Percentiles rank a stretch among this genome's conserved stretches.
phyloP scores from a whole-genome alignment of 1,140 invertebrate species.

The Colletes latitarsis region DNA sequence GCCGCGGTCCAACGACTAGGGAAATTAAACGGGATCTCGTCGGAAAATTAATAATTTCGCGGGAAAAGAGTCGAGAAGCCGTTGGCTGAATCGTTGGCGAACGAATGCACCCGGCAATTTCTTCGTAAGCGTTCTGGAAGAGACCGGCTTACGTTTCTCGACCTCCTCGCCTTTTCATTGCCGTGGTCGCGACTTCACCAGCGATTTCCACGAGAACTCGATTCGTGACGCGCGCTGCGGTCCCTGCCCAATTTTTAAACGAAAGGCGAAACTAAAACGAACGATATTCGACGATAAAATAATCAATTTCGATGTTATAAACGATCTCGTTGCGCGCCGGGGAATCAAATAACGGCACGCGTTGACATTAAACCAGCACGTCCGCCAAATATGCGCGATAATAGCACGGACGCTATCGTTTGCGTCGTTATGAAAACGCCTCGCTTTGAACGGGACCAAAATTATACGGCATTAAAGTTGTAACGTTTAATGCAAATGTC shows the following conservation, averaged over 20 bases:
- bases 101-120: conserved; percentile 52
- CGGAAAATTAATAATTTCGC: conserved; percentile 58
- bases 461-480: no score
- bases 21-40: conserved; percentile 39
- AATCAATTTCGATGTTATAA: no score
- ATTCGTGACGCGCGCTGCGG: not conserved
- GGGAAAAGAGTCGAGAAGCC: conserved; percentile 2
- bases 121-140: conserved; percentile 8
- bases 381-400: no score
- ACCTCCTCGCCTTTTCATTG: not conserved
- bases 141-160: conserved; percentile 16
- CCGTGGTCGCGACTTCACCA: not conserved
- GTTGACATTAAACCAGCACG: no score
- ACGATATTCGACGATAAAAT: no score
- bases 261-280: no score
- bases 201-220: not conserved
- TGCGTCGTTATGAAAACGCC: no score
- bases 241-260: no score
- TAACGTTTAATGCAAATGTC: conserved; percentile 25
- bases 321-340: no score
- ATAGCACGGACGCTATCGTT: no score
- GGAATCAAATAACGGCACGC: no score
- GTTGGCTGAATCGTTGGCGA: conserved; percentile 10
- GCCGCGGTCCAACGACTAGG: not conserved
- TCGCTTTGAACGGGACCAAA: no score